Percentiles rank a stretch among this genome's conserved stretches.
phyloP scores from a whole-genome alignment of 2,888 invertebrate genomes.

The Exocentrus adspersus region DNA sequence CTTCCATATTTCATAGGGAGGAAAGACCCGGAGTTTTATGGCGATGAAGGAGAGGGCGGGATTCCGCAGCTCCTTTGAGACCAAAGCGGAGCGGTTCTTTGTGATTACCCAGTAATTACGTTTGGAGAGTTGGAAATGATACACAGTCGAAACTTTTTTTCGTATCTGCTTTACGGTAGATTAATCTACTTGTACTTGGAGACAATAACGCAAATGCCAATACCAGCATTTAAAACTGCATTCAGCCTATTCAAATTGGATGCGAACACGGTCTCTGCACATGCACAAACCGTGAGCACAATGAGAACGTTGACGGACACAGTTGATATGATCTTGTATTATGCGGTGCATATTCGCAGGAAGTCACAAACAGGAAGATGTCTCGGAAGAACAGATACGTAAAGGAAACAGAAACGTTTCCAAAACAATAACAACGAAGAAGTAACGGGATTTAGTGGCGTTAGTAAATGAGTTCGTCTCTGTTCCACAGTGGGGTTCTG shows the following conservation, averaged over 20 bases:
- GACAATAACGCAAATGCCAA: too few relatives aligned
- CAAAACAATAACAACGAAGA: slow-evolving; percentile 14
- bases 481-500: too few relatives aligned
- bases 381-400: slow-evolving; percentile 23
- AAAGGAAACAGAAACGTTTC: slow-evolving; percentile 14
- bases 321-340: slow-evolving; percentile 1
- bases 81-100: not conserved
- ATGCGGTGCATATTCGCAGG: slow-evolving; percentile 17
- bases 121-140: too few relatives aligned
- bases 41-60: not conserved
- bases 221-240: too few relatives aligned
- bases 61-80: not conserved
- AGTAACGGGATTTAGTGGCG: slow-evolving; percentile 19
- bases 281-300: too few relatives aligned
- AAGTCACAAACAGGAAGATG: slow-evolving; percentile 22
- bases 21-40: slow-evolving; percentile 24
- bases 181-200: too few relatives aligned
- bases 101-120: not conserved
- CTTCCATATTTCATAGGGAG: slow-evolving; percentile 40
- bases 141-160: too few relatives aligned
- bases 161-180: too few relatives aligned
- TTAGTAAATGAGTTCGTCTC: too few relatives aligned
- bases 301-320: slow-evolving; percentile 21
- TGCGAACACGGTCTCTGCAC: too few relatives aligned
- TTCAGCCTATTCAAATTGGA: too few relatives aligned